Base-by-base conservation (phyloP, 1,140 invertebrate genomes). In the Ostrea denselamellosa region DNA sequence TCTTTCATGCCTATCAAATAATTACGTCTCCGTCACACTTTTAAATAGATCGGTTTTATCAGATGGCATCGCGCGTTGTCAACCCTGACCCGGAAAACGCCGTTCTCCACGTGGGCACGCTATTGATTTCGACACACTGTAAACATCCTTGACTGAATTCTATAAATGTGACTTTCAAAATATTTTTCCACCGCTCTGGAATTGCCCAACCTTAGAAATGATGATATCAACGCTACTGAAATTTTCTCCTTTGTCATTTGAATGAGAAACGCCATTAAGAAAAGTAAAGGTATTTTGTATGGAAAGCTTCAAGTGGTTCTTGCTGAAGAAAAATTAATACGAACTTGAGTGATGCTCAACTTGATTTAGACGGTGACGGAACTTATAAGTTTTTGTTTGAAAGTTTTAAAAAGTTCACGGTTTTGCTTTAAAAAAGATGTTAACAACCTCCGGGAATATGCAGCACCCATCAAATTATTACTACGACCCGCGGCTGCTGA, bases 81-180 rank as follows among this genome's bases (percentile, higher is more conserved):
- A 83, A 83, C 82, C 82, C 82, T 83, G 82, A 83, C 82, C 82
- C 52, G 82, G 52, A 83, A 44, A 65, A n/a, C 51, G 51, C 53
- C 14, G 19, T 17, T 14, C 68, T 81, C 85, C 85, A 86, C 85
- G 85, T 86, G 85, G 85, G 68, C 54, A 68, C 53, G 68, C 65
- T 86, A 86, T 86, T 86, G 71, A 54, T 28, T 54, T 44, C 85
- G 65, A 71, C 44, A 77, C 53, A 81, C 68, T 51, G 85, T 17
- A 53, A 51, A n/a, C 68, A 77, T 77, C 85, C 85, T 86, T 86
- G 85, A 86, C 85, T 86, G 85, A 54, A 54, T 77, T 86, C 71
- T 83, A 83, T 54, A 83, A 52, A 83, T 83, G 34, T 83, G 81
- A 83, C 81, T 71, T 71, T 71, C 65, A 71, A 71, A 77, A 77